Conservation (phyloP, 2,113 vertebrate species). For the Rhinichthys klamathensis region DNA sequence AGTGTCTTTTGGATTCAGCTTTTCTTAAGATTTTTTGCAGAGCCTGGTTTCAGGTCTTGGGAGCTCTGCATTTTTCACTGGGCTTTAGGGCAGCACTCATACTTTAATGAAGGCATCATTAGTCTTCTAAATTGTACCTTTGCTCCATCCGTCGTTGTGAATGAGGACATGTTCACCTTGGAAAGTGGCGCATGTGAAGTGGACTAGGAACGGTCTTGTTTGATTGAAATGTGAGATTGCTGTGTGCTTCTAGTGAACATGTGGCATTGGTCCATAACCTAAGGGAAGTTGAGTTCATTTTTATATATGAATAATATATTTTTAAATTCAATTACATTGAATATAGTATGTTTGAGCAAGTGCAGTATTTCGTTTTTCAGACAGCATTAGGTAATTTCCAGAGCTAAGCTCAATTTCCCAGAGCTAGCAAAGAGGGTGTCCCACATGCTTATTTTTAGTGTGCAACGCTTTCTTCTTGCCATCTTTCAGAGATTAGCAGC, state of each 20-base stretch:
- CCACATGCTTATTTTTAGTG: slow-evolving; percentile 42
- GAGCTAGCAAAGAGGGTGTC: slow-evolving; percentile 1
- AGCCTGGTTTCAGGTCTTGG: neutral
- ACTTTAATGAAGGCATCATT: slow-evolving; percentile 42
- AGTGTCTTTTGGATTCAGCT: neutral
- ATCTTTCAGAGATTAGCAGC: neutral
- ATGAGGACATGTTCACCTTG: slow-evolving; percentile 43
- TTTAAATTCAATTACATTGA: neutral
- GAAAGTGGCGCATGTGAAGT: slow-evolving; percentile 9
- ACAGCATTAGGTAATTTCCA: neutral
- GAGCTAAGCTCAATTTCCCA: slow-evolving; percentile 4
- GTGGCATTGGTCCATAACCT: slow-evolving; percentile 2
- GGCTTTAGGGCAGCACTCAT: slow-evolving; percentile 7
- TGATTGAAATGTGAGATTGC: neutral
- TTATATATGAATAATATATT: too few relatives aligned
- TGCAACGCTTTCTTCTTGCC: neutral
- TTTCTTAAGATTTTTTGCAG: neutral
- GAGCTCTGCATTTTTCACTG: slow-evolving; percentile 1
- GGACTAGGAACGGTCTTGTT: neutral
- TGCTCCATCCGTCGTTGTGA: slow-evolving; percentile 40
- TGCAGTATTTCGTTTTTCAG: neutral
- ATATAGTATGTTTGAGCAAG: slow-evolving; percentile 13
- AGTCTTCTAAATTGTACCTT: slow-evolving; percentile 50
- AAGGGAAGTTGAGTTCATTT: neutral
- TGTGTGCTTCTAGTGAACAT: neutral